phyloP scores from a whole-genome alignment of 2,113 vertebrate genomes.

The Eulemur macaco region DNA sequence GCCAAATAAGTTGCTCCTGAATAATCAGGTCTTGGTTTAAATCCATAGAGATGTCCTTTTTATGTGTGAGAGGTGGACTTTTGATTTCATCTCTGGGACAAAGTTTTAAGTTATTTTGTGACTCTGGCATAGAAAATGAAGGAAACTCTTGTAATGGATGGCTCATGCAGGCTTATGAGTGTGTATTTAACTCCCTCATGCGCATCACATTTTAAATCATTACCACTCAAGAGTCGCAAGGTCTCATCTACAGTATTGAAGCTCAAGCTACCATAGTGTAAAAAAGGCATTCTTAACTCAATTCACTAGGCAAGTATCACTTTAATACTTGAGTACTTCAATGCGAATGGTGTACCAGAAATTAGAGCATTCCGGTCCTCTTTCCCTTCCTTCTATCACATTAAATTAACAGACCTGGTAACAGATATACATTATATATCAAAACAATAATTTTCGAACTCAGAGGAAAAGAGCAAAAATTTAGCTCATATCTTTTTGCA shows the following conservation, averaged over 20 bases:
- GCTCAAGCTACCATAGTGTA: neutral
- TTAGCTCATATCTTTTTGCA: neutral
- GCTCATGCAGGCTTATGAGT: slow-evolving; percentile 40
- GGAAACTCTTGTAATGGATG: slow-evolving; percentile 40
- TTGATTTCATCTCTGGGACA: slow-evolving; percentile 70
- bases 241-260: neutral
- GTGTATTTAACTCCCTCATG: slow-evolving; percentile 50
- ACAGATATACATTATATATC: neutral
- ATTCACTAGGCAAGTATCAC: neutral
- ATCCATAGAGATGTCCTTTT: slow-evolving; percentile 69
- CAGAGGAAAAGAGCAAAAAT: neutral
- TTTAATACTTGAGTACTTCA: neutral
- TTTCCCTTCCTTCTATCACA: neutral
- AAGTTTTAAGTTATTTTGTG: slow-evolving; percentile 75
- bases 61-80: slow-evolving; percentile 73
- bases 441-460: neutral
- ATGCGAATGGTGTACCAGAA: neutral
- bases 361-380: neutral
- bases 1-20: slow-evolving; percentile 72
- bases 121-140: slow-evolving; percentile 71
- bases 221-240: slow-evolving; percentile 36
- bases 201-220: slow-evolving; percentile 33
- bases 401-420: neutral
- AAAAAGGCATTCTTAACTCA: slow-evolving; percentile 39
- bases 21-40: slow-evolving; percentile 74